Evolutionary conservation across 2,797 vertebrate species (phyloP).

Genomic region (Avahi laniger): DNA sequence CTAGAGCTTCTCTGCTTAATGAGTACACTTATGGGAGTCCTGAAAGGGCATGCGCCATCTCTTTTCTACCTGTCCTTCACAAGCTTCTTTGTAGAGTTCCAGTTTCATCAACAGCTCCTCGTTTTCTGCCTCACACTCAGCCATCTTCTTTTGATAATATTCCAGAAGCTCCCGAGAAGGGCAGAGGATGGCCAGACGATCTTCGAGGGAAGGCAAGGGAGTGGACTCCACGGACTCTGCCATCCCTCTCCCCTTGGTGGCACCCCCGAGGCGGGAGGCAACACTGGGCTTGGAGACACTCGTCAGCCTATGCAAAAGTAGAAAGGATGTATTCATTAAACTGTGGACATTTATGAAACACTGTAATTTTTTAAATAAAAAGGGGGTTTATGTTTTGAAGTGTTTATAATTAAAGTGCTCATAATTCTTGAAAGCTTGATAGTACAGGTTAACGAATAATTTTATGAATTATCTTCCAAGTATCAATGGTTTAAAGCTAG

Average conservation of each 20-base stretch:
- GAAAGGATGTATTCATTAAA: background rate
- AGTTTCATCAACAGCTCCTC: constrained; percentile 92
- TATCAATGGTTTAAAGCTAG: background rate
- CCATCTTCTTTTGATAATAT: constrained; percentile 93
- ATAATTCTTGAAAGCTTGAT: background rate
- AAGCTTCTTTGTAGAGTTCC: constrained; percentile 89
- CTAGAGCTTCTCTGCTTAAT: background rate
- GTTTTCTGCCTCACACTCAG: constrained; percentile 93
- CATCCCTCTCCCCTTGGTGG: background rate
- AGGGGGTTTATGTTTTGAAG: background rate
- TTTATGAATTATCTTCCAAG: background rate
- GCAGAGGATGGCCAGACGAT: constrained; percentile 89
- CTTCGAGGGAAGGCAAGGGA: constrained; percentile 90
- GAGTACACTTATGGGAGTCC: background rate
- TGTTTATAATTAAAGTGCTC: constrained; percentile 11
- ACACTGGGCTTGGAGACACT: background rate
- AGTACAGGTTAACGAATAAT: background rate
- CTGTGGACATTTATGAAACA: background rate
- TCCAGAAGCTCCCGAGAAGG: constrained; percentile 95
- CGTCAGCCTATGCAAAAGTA: constrained; percentile 51
- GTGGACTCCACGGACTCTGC: constrained; percentile 81
- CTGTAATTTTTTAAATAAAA: constrained; percentile 31
- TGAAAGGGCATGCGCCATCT: background rate
- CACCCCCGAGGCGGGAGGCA: background rate
- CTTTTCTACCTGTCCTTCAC: constrained; percentile 90